Percentiles rank a stretch among this genome's conserved stretches.
Conservation (phyloP, 2,113 vertebrate species). For the Promerops cafer region DNA sequence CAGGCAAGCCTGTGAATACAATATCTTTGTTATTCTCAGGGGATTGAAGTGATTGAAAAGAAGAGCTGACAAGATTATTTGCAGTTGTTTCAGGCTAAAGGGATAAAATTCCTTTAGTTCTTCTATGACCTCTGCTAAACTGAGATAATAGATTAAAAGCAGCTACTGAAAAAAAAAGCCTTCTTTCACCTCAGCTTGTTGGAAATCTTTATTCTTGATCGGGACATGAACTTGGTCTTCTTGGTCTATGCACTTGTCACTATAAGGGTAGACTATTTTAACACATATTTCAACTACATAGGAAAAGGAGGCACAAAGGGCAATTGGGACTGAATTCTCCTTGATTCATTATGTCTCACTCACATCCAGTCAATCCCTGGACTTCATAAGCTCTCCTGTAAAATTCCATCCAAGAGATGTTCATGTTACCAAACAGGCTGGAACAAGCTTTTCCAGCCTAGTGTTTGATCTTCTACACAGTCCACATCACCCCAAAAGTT, state of each 20-base stretch:
- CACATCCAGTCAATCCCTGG: neutral
- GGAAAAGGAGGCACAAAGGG: neutral
- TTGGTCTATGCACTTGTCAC: neutral
- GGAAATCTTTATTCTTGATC: neutral
- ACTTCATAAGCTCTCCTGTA: neutral
- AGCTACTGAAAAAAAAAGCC: neutral
- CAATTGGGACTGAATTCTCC: neutral
- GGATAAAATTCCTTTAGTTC: neutral
- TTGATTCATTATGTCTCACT: neutral
- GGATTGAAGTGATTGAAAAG: neutral
- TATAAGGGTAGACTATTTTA: neutral
- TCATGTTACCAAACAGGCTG: neutral
- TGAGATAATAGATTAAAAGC: neutral
- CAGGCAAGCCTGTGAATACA: neutral
- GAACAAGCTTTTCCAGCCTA: neutral
- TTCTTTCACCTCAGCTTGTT: neutral
- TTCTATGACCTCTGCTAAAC: neutral
- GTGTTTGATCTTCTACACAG: neutral
- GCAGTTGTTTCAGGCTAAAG: neutral
- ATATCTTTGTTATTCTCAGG: accelerated
- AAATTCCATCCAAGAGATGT: neutral
- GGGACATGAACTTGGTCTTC: neutral
- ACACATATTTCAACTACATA: neutral
- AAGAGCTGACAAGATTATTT: neutral
- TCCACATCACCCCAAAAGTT: neutral